These are phyloP conservation scores for Phodopus roborovskii DNA, from an alignment of 2,113 vertebrate species.

Conservation along the genomic window DNA sequence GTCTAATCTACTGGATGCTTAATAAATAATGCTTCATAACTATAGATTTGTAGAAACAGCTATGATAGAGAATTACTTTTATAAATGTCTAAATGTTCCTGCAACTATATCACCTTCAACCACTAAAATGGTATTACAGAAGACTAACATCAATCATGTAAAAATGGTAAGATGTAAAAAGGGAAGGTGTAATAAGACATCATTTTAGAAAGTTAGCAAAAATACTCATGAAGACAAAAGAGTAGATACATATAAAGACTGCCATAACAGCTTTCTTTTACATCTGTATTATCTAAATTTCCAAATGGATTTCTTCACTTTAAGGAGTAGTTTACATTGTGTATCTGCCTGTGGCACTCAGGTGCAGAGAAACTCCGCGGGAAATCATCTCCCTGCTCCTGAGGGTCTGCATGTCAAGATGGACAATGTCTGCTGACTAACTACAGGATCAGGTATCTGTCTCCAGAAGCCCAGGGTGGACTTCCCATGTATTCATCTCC, in stretches of 20 bases:
- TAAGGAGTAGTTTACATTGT: background rate
- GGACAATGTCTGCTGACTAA: background rate
- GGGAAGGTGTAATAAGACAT: background rate
- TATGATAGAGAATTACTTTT: background rate
- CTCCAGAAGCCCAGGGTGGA: background rate
- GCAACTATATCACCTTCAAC: background rate
- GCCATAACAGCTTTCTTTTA: background rate
- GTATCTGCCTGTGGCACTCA: background rate
- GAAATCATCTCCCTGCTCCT: background rate
- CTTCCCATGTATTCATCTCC: background rate
- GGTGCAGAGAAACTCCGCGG: background rate
- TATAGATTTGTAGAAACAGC: background rate
- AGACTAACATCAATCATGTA: background rate
- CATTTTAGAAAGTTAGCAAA: conserved; percentile 15
- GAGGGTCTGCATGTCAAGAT: background rate
- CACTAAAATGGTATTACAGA: background rate
- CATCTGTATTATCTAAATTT: background rate
- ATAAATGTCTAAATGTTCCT: background rate
- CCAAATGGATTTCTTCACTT: background rate
- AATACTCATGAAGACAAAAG: background rate
- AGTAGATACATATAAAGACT: background rate
- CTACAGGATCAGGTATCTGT: background rate
- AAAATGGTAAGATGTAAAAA: background rate
- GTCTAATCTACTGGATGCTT: background rate
- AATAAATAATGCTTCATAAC: background rate